Evolutionary conservation across 2,797 vertebrate genomes (phyloP).

Genomic region (Platyrinchus mystaceus): DNA sequence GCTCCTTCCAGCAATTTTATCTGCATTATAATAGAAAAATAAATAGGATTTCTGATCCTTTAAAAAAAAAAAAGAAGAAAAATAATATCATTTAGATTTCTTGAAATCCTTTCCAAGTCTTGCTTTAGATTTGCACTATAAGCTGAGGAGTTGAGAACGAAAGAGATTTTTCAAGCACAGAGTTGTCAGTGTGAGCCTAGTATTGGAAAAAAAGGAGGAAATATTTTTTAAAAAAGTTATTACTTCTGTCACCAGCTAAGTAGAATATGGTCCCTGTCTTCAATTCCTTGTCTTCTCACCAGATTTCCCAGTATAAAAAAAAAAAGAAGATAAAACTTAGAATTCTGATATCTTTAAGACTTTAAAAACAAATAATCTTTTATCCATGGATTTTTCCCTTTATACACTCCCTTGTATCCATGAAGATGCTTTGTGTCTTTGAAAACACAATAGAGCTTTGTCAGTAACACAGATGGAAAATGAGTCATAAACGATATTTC

Average conservation of each 20-base stretch:
- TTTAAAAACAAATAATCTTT: background rate
- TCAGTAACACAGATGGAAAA: background rate
- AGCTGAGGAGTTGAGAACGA: background rate
- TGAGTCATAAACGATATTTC: background rate
- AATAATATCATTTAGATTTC: background rate
- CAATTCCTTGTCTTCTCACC: background rate
- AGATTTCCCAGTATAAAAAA: background rate
- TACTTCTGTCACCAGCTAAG: background rate
- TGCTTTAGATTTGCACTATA: background rate
- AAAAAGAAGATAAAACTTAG: too few relatives aligned
- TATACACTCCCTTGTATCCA: background rate
- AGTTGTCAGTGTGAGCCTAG: background rate
- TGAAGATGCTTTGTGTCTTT: background rate
- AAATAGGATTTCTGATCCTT: background rate
- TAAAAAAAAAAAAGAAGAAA: background rate
- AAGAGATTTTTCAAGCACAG: background rate
- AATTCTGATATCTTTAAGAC: background rate
- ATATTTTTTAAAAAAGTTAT: accelerated
- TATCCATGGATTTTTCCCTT: background rate
- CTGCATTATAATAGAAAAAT: background rate
- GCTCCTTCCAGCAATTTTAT: background rate
- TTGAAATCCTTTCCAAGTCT: background rate
- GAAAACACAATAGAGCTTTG: background rate
- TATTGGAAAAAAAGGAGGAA: background rate
- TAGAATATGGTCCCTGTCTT: background rate